phyloP scores from a whole-genome alignment of 2,113 vertebrate species.

The Micronycteris hirsuta region DNA sequence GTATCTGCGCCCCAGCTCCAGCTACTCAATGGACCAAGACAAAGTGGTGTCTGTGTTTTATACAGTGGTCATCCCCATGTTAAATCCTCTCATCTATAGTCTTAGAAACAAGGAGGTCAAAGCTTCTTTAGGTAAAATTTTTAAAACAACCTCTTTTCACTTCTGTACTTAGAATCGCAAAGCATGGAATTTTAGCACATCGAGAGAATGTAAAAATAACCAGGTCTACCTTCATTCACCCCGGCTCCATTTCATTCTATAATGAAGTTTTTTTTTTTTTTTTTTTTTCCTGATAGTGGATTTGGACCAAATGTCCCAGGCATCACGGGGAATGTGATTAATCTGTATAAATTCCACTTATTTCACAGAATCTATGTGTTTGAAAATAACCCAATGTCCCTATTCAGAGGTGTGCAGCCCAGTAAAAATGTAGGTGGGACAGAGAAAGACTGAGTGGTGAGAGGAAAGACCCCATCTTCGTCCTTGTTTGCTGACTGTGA shows the following conservation, averaged over 20 bases:
- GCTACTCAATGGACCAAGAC: conserved; percentile 19
- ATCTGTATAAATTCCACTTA: not conserved
- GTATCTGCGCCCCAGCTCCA: conserved; percentile 34
- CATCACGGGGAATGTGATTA: not conserved
- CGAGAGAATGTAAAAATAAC: not conserved
- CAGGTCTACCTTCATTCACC: not conserved
- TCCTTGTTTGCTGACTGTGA: not conserved
- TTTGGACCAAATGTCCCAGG: not conserved
- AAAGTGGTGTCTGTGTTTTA: conserved; percentile 54
- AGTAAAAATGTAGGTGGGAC: not conserved
- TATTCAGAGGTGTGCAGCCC: not conserved
- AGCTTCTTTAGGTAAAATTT: not conserved
- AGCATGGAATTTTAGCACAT: not conserved
- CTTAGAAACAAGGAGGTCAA: conserved; percentile 58
- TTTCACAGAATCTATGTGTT: not conserved
- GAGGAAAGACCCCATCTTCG: not conserved
- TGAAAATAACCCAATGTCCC: not conserved
- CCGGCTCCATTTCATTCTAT: not conserved
- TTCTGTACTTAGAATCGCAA: not conserved
- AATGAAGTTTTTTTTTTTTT: not conserved
- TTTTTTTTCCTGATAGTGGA: not conserved
- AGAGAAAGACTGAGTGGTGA: not conserved
- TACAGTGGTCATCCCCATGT: conserved; percentile 29
- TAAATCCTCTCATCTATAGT: conserved; percentile 56
- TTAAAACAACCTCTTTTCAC: not conserved